Conservation (phyloP, 2,888 invertebrate species). For the Pterobdella sp. region DNA sequence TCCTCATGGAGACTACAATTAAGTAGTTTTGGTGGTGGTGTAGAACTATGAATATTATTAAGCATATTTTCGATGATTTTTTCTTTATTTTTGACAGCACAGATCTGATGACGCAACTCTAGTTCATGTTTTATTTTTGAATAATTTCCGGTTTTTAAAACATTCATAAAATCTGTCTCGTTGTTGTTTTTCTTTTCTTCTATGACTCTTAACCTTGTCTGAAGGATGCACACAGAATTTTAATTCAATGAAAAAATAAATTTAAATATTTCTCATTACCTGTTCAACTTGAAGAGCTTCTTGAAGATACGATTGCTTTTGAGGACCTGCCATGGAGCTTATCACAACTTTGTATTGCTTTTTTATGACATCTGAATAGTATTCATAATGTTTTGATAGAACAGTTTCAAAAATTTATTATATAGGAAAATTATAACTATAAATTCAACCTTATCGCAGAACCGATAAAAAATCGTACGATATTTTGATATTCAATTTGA, state of each 20-base stretch:
- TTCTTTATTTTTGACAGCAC: not conserved
- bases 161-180: too few species aligned
- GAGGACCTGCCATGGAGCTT: not conserved
- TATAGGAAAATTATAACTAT: too few species aligned
- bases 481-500: too few species aligned
- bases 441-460: too few species aligned
- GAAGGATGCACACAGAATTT: too few species aligned
- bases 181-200: too few species aligned
- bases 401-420: too few species aligned
- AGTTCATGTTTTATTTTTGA: too few species aligned
- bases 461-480: too few species aligned
- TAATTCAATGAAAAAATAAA: not conserved
- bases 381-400: not conserved
- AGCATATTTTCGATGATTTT: not conserved
- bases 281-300: not conserved
- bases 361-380: not conserved
- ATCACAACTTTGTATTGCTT: not conserved
- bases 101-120: too few species aligned
- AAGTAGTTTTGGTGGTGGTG: not conserved
- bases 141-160: too few species aligned
- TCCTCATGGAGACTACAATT: conserved; percentile 3
- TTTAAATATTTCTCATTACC: not conserved
- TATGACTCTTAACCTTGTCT: too few species aligned
- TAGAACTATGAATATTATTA: not conserved
- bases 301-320: not conserved